These are phyloP conservation scores for Trichomycterus rosablanca DNA, from an alignment of 2,113 vertebrate genomes.

Conservation along the genomic window DNA sequence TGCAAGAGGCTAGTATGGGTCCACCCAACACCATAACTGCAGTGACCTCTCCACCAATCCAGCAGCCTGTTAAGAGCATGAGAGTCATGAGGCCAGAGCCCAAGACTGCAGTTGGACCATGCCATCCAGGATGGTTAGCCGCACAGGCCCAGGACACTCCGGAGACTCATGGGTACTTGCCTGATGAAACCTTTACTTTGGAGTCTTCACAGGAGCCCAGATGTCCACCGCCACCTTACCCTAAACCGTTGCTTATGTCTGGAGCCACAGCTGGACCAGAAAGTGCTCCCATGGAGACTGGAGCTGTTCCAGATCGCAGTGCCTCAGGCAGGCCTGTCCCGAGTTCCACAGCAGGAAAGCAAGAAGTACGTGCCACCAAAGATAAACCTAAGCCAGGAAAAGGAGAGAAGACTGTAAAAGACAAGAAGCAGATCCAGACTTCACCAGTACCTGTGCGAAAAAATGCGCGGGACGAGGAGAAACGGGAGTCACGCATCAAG, in stretches of 20 bases:
- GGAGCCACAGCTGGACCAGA: conserved; percentile 60
- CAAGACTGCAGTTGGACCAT: conserved; percentile 93
- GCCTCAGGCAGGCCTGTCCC: conserved; percentile 32
- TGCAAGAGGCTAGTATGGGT: conserved; percentile 73
- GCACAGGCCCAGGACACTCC: conserved; percentile 68
- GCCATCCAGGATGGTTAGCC: conserved; percentile 86
- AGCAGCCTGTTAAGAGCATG: conserved; percentile 94
- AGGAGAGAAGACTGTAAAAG: conserved; percentile 77
- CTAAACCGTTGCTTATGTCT: conserved; percentile 79
- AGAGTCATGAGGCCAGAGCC: conserved; percentile 92
- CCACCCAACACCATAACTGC: conserved; percentile 89
- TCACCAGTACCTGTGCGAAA: conserved; percentile 89
- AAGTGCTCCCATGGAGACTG: conserved; percentile 64
- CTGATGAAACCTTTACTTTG: conserved; percentile 69
- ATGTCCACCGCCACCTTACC: conserved; percentile 90
- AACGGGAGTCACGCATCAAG: conserved; percentile 94
- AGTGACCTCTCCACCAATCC: conserved; percentile 89
- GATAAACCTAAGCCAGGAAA: conserved; percentile 79
- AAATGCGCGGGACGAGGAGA: conserved; percentile 87
- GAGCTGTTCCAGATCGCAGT: conserved; percentile 49
- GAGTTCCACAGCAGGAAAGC: conserved; percentile 54
- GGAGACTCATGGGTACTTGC: conserved; percentile 73
- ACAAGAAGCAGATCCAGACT: conserved; percentile 97
- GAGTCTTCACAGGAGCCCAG: conserved; percentile 78
- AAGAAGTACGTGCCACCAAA: conserved; percentile 57